Conservation (phyloP, 92 coral and sea anemone genomes). For the Epizoanthus illoricatus region DNA sequence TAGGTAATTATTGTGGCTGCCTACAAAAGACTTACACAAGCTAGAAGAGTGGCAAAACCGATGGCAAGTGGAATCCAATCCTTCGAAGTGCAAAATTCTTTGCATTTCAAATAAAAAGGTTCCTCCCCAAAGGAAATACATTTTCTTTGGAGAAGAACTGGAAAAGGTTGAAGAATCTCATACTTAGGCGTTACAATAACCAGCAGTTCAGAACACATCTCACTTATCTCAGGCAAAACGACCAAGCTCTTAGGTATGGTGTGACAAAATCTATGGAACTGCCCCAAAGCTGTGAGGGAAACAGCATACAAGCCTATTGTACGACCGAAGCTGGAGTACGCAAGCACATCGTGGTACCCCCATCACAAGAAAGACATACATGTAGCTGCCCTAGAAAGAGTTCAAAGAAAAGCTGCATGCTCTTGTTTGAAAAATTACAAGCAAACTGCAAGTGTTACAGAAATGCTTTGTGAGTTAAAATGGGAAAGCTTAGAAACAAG, state of each 20-base stretch:
- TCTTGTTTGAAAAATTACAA: too few relatives aligned
- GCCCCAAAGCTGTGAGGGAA: constrained; percentile 38
- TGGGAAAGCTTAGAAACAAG: too few relatives aligned
- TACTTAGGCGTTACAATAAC: constrained; percentile 36
- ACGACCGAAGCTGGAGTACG: constrained; percentile 36
- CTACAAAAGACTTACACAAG: constrained; percentile 6
- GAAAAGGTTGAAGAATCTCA: constrained; percentile 34
- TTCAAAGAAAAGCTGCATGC: too few relatives aligned
- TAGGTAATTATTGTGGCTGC: too few relatives aligned
- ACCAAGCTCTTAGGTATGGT: constrained; percentile 14
- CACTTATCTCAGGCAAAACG: constrained; percentile 19
- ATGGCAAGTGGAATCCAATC: constrained; percentile 46
- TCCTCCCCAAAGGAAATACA: constrained; percentile 37
- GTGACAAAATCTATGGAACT: constrained; percentile 38
- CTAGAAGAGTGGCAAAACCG: constrained; percentile 35
- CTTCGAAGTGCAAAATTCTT: constrained; percentile 35
- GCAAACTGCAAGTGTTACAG: too few relatives aligned
- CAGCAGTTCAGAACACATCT: constrained; percentile 33
- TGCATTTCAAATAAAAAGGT: constrained; percentile 44
- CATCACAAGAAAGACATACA: background rate
- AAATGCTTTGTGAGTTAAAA: too few relatives aligned
- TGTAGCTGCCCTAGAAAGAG: too few relatives aligned
- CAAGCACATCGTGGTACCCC: constrained; percentile 47
- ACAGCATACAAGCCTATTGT: constrained; percentile 27
- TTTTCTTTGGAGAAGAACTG: constrained; percentile 39